phyloP scores from a whole-genome alignment of 2,888 invertebrate genomes.

The Thecocarcelia acutangulata region DNA sequence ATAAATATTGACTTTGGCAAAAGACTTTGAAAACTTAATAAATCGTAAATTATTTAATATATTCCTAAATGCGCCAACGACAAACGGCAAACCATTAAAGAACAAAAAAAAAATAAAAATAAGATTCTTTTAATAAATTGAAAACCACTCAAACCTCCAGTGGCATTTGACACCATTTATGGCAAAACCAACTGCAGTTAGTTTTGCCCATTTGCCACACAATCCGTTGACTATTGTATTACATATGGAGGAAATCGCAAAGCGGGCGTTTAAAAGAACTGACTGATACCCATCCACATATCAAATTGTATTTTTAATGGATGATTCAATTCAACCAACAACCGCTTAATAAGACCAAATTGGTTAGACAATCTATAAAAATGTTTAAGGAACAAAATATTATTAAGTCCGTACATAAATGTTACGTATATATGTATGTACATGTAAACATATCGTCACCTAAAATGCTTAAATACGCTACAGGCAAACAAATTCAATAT shows the following conservation, averaged over 20 bases:
- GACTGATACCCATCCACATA: neutral
- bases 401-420: too few relatives aligned
- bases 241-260: slow-evolving; percentile 43
- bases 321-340: neutral
- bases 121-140: neutral
- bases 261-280: slow-evolving; percentile 23
- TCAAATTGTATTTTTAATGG: neutral
- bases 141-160: neutral
- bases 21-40: too few relatives aligned
- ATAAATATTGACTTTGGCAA: too few relatives aligned
- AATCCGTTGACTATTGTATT: too few relatives aligned
- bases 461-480: too few relatives aligned
- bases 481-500: too few relatives aligned
- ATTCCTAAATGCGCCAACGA: too few relatives aligned
- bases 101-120: neutral
- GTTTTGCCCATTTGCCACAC: slow-evolving; percentile 11
- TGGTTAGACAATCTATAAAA: neutral
- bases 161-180: slow-evolving; percentile 23
- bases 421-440: too few relatives aligned
- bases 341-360: too few relatives aligned
- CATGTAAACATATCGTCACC: too few relatives aligned
- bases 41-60: too few relatives aligned
- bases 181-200: slow-evolving; percentile 43
- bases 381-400: neutral
- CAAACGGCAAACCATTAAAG: neutral